Conservation (phyloP, 2,797 vertebrate genomes). For the Fratercula arctica region DNA sequence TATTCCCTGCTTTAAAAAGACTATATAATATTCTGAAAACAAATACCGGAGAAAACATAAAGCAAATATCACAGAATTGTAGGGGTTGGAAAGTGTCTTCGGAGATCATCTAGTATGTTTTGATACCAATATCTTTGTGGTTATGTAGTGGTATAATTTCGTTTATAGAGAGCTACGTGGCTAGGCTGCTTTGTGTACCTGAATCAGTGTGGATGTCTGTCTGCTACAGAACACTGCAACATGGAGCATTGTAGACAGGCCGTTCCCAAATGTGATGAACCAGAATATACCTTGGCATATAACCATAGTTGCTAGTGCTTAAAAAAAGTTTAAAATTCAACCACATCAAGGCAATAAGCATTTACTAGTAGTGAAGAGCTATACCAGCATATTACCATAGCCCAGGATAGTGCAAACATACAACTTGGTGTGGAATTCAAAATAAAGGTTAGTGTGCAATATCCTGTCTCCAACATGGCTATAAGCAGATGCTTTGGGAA, state of each 20-base stretch:
- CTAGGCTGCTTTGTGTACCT: background rate
- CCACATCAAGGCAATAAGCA: background rate
- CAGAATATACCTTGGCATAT: background rate
- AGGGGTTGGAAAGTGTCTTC: too few relatives aligned
- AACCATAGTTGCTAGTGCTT: background rate
- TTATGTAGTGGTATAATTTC: background rate
- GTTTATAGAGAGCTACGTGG: background rate
- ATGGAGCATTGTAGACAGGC: background rate
- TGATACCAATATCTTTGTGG: background rate
- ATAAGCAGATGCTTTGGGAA: background rate
- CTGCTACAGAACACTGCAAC: background rate
- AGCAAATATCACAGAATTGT: background rate
- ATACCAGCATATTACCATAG: background rate
- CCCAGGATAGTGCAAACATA: background rate
- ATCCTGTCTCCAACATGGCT: background rate
- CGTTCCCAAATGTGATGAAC: background rate
- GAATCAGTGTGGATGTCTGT: background rate
- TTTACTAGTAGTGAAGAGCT: background rate
- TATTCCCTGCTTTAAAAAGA: background rate
- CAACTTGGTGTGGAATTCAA: background rate
- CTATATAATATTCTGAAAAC: background rate
- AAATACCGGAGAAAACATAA: background rate
- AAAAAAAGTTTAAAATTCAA: background rate
- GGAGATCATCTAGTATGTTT: background rate
- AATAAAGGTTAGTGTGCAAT: background rate